phyloP scores from a whole-genome alignment of 2,797 vertebrate species.

The Tapirus indicus region DNA sequence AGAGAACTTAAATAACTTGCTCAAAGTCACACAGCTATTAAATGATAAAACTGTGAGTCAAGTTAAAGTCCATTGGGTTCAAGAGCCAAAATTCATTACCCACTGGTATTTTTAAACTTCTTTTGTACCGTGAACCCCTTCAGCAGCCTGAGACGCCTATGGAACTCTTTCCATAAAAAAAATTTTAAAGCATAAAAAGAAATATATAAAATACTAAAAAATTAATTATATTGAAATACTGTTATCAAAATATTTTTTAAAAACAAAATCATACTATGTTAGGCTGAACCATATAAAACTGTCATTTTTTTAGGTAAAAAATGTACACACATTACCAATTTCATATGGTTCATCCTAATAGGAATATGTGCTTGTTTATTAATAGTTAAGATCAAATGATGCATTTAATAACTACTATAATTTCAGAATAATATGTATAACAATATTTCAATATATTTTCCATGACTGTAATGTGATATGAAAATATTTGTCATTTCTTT shows the following conservation, averaged over 20 bases:
- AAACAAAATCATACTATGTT: not conserved
- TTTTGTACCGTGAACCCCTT: not conserved
- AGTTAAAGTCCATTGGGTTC: not conserved
- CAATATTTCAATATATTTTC: not conserved
- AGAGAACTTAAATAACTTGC: not conserved
- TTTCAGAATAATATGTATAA: not conserved
- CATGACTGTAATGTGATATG: not conserved
- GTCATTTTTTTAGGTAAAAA: conserved; percentile 19
- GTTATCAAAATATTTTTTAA: conserved; percentile 18
- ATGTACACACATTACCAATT: not conserved
- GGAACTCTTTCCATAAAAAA: not conserved
- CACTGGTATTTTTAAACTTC: not conserved
- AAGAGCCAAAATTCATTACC: not conserved
- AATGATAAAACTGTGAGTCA: not conserved
- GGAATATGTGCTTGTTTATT: not conserved
- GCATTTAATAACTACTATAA: not conserved
- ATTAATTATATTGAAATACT: not conserved
- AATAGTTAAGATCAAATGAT: not conserved
- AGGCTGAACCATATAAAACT: not conserved
- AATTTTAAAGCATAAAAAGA: not conserved
- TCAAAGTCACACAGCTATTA: not conserved
- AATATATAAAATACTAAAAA: not conserved
- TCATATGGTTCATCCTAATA: not conserved
- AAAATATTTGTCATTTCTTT: conserved; percentile 36
- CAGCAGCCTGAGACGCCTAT: not conserved